Base-by-base conservation (phyloP, 2,113 vertebrate species). In the Micromys minutus region DNA sequence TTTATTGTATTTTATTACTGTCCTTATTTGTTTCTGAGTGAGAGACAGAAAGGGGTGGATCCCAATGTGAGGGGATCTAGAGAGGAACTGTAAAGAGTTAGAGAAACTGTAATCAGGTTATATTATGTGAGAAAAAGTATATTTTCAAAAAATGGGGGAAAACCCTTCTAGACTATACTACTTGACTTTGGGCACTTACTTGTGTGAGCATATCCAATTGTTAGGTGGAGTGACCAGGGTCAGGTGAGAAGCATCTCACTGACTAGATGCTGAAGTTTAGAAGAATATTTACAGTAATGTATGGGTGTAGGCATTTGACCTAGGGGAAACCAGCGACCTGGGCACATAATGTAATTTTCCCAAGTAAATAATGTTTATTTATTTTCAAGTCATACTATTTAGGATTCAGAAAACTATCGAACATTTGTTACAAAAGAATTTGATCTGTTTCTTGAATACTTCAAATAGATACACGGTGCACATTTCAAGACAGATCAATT, bases 351-450 rank as follows among this genome's bases (percentile, higher is more conserved):
- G 6, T 42, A 21, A 93, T 29, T 76, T 89, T 84, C 11, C 36
- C 74, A 90, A 80, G 57, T 45, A 47, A 86, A 79, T 88, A 31
- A 57, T 21, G 22, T 61, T 89, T 93, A 52, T 63, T 84, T 93
- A 52, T 47, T 84, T 84, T 74, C 59, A 87, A 88, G 31, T 80
- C 24, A 91, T 55, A 50, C 7, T 19, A 26, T 55, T 79, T 92
- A 29, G 16, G 47, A 71, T 83, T 79, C 57, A 85, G 47, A 76
- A 81, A 65, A 59, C 88, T 85, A 57, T 50, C 86, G 42, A 88
- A n/a, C 89, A 34, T 47, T 90, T 79, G 63, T 81, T 89, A 17
- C 0, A 87, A 86, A 19, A 19, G 74, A 29, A 75, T 24, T 86
- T 86, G 42, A 36, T 93, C 75, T 69, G 17, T 92, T 83, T 75